These are phyloP conservation scores for Apotomis capreana DNA, from an alignment of 2,888 invertebrate genomes.

Conservation along the genomic window DNA sequence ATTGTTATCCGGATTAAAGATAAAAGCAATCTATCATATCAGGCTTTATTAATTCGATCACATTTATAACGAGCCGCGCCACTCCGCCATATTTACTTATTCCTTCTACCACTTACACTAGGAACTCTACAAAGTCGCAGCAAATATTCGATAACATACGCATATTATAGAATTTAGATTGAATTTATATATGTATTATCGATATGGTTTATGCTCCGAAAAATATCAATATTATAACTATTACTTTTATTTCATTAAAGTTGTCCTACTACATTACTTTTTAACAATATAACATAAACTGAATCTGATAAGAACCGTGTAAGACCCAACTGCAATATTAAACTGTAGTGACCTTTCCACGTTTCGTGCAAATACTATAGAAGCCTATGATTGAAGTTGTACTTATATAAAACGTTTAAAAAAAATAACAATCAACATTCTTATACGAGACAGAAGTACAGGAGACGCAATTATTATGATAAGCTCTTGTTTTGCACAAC, in stretches of 20 bases:
- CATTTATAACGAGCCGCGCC: slow-evolving; percentile 29
- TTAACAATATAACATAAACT: slow-evolving; percentile 30
- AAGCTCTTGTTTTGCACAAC: slow-evolving; percentile 34
- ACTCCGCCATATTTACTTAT: neutral
- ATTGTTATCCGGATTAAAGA: slow-evolving; percentile 53
- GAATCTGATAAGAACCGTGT: slow-evolving; percentile 33
- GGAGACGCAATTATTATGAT: slow-evolving; percentile 33
- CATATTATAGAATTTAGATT: slow-evolving; percentile 11
- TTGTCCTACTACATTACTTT: slow-evolving; percentile 33
- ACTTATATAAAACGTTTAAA: slow-evolving; percentile 17
- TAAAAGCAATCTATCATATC: slow-evolving; percentile 54
- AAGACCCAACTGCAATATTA: slow-evolving; percentile 17
- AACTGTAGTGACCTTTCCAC: slow-evolving; percentile 11
- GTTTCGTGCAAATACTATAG: slow-evolving; percentile 9
- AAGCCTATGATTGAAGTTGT: slow-evolving; percentile 2
- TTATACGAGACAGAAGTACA: slow-evolving; percentile 3
- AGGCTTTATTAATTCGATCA: slow-evolving; percentile 44
- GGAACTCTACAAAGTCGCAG: neutral
- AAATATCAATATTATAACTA: slow-evolving; percentile 29
- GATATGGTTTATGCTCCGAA: slow-evolving; percentile 35
- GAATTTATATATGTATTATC: slow-evolving; percentile 19
- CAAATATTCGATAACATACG: neutral
- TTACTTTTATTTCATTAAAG: slow-evolving; percentile 30
- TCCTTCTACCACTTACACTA: neutral
- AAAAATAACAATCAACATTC: slow-evolving; percentile 20